phyloP scores from a whole-genome alignment of 2,797 vertebrate species.

The Molossus molossus region DNA sequence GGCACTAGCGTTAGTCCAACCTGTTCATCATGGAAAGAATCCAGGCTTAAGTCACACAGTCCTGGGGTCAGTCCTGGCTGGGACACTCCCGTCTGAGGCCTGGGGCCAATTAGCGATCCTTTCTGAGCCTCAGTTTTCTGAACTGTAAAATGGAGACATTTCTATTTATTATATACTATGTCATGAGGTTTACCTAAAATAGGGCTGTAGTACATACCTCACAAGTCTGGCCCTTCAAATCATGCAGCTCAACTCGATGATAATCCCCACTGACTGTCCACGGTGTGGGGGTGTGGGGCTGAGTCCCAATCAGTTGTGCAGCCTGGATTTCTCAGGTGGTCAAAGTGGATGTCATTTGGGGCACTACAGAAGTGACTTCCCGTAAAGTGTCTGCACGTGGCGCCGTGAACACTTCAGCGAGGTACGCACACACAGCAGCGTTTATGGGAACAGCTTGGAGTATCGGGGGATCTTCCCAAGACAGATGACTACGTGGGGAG shows the following conservation, averaged over 20 bases:
- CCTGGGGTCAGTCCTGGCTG: neutral
- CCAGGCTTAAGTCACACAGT: neutral
- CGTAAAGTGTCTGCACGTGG: neutral
- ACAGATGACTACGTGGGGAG: slow-evolving; percentile 27
- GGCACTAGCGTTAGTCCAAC: neutral
- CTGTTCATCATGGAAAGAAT: neutral
- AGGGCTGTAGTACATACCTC: neutral
- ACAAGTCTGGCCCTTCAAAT: neutral
- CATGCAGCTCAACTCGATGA: neutral
- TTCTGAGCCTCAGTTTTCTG: neutral
- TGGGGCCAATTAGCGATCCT: neutral
- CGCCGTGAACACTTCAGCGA: neutral
- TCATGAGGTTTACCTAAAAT: neutral
- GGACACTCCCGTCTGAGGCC: neutral
- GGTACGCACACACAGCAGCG: neutral
- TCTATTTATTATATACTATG: neutral
- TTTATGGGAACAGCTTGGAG: neutral
- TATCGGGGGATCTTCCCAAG: neutral
- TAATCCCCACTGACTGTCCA: neutral
- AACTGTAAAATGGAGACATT: neutral
- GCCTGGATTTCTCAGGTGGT: slow-evolving; percentile 37
- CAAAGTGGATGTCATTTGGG: neutral
- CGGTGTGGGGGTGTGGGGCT: no score
- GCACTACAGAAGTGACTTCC: neutral
- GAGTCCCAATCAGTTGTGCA: neutral